phyloP scores from a whole-genome alignment of 2,797 vertebrate species.

The Momotus momota region DNA sequence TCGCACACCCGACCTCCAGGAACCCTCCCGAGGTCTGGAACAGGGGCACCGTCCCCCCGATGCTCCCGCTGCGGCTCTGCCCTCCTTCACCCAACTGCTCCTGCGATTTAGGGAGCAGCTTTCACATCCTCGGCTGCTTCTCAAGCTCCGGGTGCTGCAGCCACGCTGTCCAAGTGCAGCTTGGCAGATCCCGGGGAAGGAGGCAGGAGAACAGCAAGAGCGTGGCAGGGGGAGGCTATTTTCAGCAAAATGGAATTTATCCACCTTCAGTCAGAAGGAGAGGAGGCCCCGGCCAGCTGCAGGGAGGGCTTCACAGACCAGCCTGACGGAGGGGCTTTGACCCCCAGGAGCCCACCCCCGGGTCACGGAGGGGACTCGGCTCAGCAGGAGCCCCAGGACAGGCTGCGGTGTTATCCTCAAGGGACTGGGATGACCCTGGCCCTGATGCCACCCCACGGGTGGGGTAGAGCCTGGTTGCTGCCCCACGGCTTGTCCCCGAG shows the following conservation, averaged over 20 bases:
- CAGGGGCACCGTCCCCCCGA: rapidly evolving
- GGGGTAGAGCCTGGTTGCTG: neutral
- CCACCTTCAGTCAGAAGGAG: rapidly evolving
- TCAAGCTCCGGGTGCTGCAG: neutral
- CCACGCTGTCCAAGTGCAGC: rapidly evolving
- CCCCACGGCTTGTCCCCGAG: neutral
- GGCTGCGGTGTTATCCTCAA: rapidly evolving
- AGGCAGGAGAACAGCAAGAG: neutral
- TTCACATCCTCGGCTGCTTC: neutral
- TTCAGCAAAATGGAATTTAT: neutral
- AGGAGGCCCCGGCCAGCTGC: neutral
- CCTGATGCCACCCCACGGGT: rapidly evolving
- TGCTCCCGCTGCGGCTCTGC: rapidly evolving
- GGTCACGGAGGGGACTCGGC: rapidly evolving
- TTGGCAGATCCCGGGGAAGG: neutral
- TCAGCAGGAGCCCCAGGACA: rapidly evolving
- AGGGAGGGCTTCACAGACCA: rapidly evolving
- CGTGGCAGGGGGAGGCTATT: rapidly evolving
- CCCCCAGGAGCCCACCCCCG: rapidly evolving
- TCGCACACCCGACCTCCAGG: rapidly evolving
- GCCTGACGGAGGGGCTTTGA: rapidly evolving
- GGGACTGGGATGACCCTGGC: neutral
- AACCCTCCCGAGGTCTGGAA: neutral
- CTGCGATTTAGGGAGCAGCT: rapidly evolving
- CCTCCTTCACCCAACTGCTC: neutral